Evolutionary conservation across 2,113 vertebrate species (phyloP).

Genomic region (Corvus hawaiiensis): DNA sequence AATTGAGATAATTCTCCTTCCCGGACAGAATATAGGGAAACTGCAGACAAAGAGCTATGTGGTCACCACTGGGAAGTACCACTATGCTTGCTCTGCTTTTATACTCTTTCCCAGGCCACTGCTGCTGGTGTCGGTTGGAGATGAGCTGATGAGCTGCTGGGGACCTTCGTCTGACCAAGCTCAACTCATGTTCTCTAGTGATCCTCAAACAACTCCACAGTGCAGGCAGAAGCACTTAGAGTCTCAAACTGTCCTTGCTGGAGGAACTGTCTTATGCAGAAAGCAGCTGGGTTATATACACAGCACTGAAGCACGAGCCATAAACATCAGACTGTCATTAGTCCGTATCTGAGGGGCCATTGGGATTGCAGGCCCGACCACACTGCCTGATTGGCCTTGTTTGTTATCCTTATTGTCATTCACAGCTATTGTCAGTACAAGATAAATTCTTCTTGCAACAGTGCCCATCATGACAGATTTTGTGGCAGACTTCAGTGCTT

Average conservation of each 20-base stretch:
- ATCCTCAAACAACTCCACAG: neutral
- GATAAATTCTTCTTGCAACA: constrained; percentile 11
- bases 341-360: neutral
- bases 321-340: neutral
- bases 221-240: neutral
- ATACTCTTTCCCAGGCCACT: neutral
- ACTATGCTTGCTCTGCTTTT: neutral
- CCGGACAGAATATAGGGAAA: neutral
- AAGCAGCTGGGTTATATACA: neutral
- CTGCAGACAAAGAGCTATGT: neutral
- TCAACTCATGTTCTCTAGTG: rapidly evolving
- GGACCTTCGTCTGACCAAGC: neutral
- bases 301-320: neutral
- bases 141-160: neutral
- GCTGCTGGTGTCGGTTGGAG: neutral
- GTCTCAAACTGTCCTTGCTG: neutral
- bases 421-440: neutral
- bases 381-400: neutral
- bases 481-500: neutral
- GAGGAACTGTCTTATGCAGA: neutral
- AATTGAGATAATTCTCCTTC: neutral
- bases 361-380: neutral
- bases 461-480: neutral
- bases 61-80: neutral
- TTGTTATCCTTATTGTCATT: neutral